Evolutionary conservation across 2,797 vertebrate species (phyloP), one percentile per base, ranked within the genome.

Genomic region (Paratrypauchen microcephalus): DNA sequence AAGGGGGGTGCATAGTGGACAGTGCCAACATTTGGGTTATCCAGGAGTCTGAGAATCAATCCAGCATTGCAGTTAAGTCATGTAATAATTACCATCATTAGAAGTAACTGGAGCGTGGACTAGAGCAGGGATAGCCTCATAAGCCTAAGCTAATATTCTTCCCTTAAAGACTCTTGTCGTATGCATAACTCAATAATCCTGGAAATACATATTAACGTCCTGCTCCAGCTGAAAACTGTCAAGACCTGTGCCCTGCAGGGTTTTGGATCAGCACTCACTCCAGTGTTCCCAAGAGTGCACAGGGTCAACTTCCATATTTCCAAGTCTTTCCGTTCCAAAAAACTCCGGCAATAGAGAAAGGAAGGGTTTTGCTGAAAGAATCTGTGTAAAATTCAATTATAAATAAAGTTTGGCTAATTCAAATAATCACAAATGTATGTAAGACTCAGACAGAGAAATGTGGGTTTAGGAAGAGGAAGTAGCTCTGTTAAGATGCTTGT

Each of bases 71-170:
- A 92, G 92, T 91, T 96, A 95, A 97, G 93, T 95, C 94, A 84
- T 93, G 93, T 91, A 93, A 94, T 96, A 96, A 96, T 96, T 92
- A 95, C 93, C 93, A 89, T 96, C 95, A 95, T 98, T 97, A 97
- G 87, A 83, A 12, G 95, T 93, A 96, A 96, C 93, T 86, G 87
- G 93, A 93, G 87, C 75, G 57, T 89, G 87, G 87, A 91, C 92
- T 93, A 93, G 83, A 79, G 76, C 79, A 84, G 92, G 90, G 88
- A 83, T 83, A 60, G 59, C 78, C 88, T 91, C 89, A 88, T 90
- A 93, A 94, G 93, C 89, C 92, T 87, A 80, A 76, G 76, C 91
- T 93, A 93, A 94, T 88, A 91, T 89, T 79, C 81, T 74, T 88
- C 86, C 87, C 88, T 80, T 30, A 84, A 88, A 94, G 94, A 80